Evolutionary conservation across 2,797 vertebrate genomes (phyloP).

Genomic region (Toxotes lorentzi): DNA sequence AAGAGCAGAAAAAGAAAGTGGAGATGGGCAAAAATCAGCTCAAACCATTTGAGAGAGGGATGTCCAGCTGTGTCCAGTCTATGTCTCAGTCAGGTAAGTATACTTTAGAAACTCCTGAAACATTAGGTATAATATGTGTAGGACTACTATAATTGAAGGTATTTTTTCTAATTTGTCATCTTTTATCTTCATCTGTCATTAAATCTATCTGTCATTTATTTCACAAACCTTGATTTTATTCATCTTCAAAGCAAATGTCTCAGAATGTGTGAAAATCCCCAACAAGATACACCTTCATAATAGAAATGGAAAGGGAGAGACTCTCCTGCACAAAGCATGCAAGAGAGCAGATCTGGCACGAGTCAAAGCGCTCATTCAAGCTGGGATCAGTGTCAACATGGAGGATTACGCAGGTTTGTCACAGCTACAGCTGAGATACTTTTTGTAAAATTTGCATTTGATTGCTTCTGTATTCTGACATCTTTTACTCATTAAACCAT

Average conservation of each 20-base stretch:
- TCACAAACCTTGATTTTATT: neutral
- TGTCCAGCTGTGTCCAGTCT: neutral
- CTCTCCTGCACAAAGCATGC: conserved; percentile 84
- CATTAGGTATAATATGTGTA: too few relatives aligned
- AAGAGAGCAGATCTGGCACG: conserved; percentile 80
- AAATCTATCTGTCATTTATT: neutral
- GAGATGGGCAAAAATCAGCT: neutral
- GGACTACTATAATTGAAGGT: neutral
- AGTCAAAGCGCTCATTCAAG: conserved; percentile 84
- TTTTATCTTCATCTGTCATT: neutral
- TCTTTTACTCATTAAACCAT: neutral
- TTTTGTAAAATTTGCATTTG: neutral
- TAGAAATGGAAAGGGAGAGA: conserved; percentile 84
- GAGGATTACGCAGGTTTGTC: conserved; percentile 88
- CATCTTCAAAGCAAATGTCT: conserved; percentile 30
- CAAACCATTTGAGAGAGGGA: conserved; percentile 1
- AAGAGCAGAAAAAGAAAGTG: conserved; percentile 8
- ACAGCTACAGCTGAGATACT: conserved; percentile 7
- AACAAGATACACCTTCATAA: conserved; percentile 54
- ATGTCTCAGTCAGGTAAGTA: conserved; percentile 50
- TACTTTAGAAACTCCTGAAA: neutral
- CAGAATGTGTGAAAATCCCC: neutral
- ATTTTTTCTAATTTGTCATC: neutral
- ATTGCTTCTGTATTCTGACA: neutral
- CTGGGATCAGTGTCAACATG: conserved; percentile 85